Base-by-base conservation (phyloP, 2,888 invertebrate genomes). In the Augochlorella aurata region DNA sequence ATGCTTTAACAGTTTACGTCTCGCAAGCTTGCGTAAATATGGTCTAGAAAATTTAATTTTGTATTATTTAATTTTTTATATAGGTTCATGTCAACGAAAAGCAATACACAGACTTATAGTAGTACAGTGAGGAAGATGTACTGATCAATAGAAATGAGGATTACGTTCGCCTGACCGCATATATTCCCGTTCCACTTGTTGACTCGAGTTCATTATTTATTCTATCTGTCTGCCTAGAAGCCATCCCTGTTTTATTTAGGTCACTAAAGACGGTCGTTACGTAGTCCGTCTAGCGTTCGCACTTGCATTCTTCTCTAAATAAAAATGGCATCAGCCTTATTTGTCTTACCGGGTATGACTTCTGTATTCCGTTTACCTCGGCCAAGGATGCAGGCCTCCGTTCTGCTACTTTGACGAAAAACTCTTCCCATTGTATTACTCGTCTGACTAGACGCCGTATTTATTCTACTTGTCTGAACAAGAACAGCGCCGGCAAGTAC, bases 391-490 rank as follows among this genome's bases (percentile, higher is more conserved):
- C 38, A 38, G 38, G 38, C 18, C 16, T 18, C 16, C 29, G 29
- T 63, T 38, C 38, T 18, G 38, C 4, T 18, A 29, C 61, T 38
- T 63, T 10, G 65, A 65, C 44, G 38, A 44, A 38, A 44, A 44
- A 44, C 44, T 18, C 44, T 65, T 65, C 38, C n/a, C 44, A 65
- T 44, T 65, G 44, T 65, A 44, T 65, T 58, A 58, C 58, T 44
- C 44, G 38, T 65, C 65, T n/a, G 44, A 44, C 65, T 44, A 44
- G n/a, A 65, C 10, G 10, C 44, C 38, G 65, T 65, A 65, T 65
- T 65, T 65, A 44, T 65, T 65, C 65, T 65, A 65, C 65, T 65
- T 65, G 38, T 44, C 65, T 65, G 65, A 65, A 65, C 65, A 65
- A 7, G 38, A 65, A 65, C 65, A 44, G 38, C 18, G 44, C 44